Evolutionary conservation across 2,113 vertebrate species (phyloP), one percentile per base, ranked within the genome.

Genomic region (Thamnaconus septentrionalis): DNA sequence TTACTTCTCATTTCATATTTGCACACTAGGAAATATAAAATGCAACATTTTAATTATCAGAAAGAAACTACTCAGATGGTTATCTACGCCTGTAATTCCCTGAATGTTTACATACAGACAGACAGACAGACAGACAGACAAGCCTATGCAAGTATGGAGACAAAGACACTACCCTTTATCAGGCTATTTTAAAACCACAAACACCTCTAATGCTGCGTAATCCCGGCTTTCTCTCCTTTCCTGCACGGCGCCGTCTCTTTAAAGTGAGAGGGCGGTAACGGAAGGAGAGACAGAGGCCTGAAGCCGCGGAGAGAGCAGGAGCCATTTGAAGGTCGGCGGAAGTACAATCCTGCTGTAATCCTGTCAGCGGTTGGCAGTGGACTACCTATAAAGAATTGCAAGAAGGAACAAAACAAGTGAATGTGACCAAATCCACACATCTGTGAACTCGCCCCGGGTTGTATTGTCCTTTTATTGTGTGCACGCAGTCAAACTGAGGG

Each of bases 151-250:
- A 7, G 53, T 42, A 58, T 70, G 53, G n/a, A 41, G 74, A 55
- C 61, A 71, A 61, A 43, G 8, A 41, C 4, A 8, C 50, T 67
- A 6, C 66, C 73, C 56, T 78, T 70, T 44, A 76, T 71, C 40
- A 66, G 60, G 74, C 82, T 87, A 84, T 87, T 87, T 89, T 69
- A 80, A 78, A 82, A 66, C 63, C 41, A 65, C 71, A 84, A 86
- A 80, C 81, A 61, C 81, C 73, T 62, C 66, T 87, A 89, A 90
- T 79, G 62, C 88, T 59, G 5, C 12, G 12, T 88, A 89, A 91
- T 91, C 84, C 80, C 60, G n/a, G 18, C 72, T 79, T 52, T 76
- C 63, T 64, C 48, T 6, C 43, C 60, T 68, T 71, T 63, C 69
- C 68, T 82, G 8, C 64, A 49, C 53, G 7, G n/a, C 5, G 7